These are phyloP conservation scores for Cydia amplana DNA, from an alignment of 1,140 invertebrate genomes.

Conservation along the genomic window DNA sequence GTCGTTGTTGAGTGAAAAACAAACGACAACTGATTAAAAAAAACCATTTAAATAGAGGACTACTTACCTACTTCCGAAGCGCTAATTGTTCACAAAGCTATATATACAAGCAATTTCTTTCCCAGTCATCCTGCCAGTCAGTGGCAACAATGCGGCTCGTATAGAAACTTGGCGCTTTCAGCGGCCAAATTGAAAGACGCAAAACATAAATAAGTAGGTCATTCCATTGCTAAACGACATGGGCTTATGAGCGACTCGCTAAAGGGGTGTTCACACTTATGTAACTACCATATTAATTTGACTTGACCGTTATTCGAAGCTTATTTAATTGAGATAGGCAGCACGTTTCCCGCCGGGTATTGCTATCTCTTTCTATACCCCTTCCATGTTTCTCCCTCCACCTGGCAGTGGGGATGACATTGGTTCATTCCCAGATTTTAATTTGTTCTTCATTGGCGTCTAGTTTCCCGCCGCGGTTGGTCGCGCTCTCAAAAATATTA, in stretches of 20 bases:
- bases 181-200: constrained; percentile 17
- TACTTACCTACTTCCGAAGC: constrained; percentile 8
- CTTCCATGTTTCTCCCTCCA: too few relatives aligned
- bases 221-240: constrained; percentile 15
- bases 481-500: too few relatives aligned
- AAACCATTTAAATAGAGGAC: not conserved
- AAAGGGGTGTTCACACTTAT: not conserved
- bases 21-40: not conserved
- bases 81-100: not conserved
- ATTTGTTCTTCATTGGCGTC: too few relatives aligned
- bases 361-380: too few relatives aligned
- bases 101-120: not conserved
- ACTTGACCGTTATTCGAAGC: too few relatives aligned
- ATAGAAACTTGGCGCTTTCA: constrained; percentile 17
- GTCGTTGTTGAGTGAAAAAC: not conserved
- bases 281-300: too few relatives aligned
- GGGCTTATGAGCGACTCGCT: constrained; percentile 3
- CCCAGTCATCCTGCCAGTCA: constrained; percentile 10
- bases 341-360: too few relatives aligned
- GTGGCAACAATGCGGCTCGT: constrained; percentile 1
- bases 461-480: too few relatives aligned
- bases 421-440: too few relatives aligned
- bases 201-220: constrained; percentile 18
- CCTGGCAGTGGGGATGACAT: too few relatives aligned
- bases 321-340: too few relatives aligned